phyloP scores from a whole-genome alignment of 1,140 invertebrate species.

The Papilio helenus region DNA sequence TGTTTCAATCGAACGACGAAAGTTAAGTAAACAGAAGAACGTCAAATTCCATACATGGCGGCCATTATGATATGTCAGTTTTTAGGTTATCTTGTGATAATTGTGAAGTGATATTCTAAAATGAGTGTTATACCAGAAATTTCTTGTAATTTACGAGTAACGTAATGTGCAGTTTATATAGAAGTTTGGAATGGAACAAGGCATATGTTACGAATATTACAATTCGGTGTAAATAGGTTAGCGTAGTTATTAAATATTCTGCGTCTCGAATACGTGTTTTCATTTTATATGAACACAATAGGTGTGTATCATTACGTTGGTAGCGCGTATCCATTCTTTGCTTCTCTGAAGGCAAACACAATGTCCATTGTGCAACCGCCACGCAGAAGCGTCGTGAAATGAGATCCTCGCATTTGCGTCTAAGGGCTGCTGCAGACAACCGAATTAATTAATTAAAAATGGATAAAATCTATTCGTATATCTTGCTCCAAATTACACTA shows the following conservation, averaged over 20 bases:
- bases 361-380: slow-evolving; percentile 73
- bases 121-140: background rate
- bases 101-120: background rate
- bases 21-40: background rate
- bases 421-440: slow-evolving; percentile 25
- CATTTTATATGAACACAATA: slow-evolving; percentile 53
- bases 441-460: background rate
- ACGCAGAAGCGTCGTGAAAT: slow-evolving; percentile 60
- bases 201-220: background rate
- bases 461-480: background rate
- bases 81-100: background rate
- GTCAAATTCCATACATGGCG: background rate
- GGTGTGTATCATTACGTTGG: slow-evolving; percentile 53
- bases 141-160: background rate
- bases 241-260: slow-evolving; percentile 4
- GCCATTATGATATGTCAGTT: background rate
- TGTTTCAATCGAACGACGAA: background rate
- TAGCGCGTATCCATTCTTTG: slow-evolving; percentile 63
- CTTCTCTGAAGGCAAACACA: slow-evolving; percentile 63
- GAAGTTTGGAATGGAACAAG: background rate
- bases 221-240: background rate
- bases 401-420: slow-evolving; percentile 50
- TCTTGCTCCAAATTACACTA: too few relatives aligned
- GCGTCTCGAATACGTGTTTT: slow-evolving; percentile 48
- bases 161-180: background rate